Evolutionary conservation across 2,888 invertebrate genomes (phyloP).

Genomic region (Hedychridium roseum): DNA sequence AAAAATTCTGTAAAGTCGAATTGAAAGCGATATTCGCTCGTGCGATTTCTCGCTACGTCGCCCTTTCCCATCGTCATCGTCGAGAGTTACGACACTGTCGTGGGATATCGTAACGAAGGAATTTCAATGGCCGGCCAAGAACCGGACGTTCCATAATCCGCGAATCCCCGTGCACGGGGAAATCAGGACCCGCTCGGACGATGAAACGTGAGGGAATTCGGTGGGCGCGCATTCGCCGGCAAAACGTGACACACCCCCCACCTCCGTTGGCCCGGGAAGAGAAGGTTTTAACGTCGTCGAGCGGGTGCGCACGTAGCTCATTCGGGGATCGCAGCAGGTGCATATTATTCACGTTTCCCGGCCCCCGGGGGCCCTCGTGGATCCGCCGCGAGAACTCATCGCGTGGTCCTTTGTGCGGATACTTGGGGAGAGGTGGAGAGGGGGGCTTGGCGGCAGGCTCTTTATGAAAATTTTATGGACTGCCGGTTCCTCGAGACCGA

Average conservation of each 20-base stretch:
- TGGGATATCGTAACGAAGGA: too few species aligned
- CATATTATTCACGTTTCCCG: constrained; percentile 60
- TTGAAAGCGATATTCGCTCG: too few species aligned
- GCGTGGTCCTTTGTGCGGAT: constrained; percentile 60
- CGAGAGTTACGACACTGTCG: too few species aligned
- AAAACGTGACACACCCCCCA: constrained; percentile 32
- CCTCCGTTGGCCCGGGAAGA: neutral
- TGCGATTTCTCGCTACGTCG: too few species aligned
- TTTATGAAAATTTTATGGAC: constrained; percentile 59
- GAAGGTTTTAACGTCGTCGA: constrained; percentile 1
- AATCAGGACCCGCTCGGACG: constrained; percentile 35
- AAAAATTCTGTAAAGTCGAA: too few species aligned
- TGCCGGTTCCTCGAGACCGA: constrained; percentile 42
- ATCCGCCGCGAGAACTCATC: constrained; percentile 61
- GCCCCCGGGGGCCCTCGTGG: too few species aligned
- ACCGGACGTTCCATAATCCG: too few species aligned
- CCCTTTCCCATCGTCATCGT: too few species aligned
- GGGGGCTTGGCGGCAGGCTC: constrained; percentile 47
- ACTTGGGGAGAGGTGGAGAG: constrained; percentile 45
- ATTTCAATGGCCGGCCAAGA: too few species aligned
- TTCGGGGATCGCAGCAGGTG: constrained; percentile 51
- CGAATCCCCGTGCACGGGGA: constrained; percentile 6
- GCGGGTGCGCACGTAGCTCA: constrained; percentile 35
- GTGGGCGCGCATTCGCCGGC: constrained; percentile 35
- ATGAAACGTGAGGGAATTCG: constrained; percentile 45